phyloP scores from a whole-genome alignment of 2,888 invertebrate genomes.

The Ochropleura leucogaster region DNA sequence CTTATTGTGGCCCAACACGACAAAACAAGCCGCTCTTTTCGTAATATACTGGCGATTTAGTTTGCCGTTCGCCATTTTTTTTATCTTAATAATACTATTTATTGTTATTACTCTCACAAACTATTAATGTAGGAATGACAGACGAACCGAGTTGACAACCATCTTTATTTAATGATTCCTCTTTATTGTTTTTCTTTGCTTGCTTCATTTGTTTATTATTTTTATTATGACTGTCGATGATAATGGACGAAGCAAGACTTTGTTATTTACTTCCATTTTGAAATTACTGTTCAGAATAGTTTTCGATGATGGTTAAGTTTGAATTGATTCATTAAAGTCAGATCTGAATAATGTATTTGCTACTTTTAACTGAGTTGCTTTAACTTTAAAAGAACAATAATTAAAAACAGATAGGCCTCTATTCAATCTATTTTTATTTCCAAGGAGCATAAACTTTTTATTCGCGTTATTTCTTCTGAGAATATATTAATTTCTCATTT shows the following conservation, averaged over 20 bases:
- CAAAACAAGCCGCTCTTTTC: constrained; percentile 64
- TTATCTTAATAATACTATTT: constrained; percentile 71
- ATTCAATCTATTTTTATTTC: background rate
- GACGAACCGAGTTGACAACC: constrained; percentile 53
- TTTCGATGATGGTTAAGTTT: background rate
- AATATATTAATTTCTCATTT: constrained; percentile 5
- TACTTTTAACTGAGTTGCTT: background rate
- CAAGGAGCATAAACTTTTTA: background rate
- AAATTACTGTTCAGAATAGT: background rate
- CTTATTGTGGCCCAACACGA: constrained; percentile 77
- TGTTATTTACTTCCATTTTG: constrained; percentile 21
- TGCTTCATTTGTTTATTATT: constrained; percentile 46
- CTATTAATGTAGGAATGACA: constrained; percentile 66
- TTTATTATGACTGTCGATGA: constrained; percentile 31
- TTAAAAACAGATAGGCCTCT: background rate
- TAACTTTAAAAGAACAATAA: constrained; percentile 1
- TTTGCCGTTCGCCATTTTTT: constrained; percentile 62
- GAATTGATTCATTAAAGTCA: constrained; percentile 26
- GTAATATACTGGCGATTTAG: constrained; percentile 64
- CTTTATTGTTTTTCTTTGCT: constrained; percentile 46
- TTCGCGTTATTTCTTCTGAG: background rate
- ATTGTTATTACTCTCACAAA: constrained; percentile 67
- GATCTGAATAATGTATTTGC: constrained; percentile 18
- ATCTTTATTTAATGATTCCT: constrained; percentile 55
- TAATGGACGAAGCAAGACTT: constrained; percentile 23